phyloP scores from a whole-genome alignment of 2,888 invertebrate species.

The Phanerotoma sp. region DNA sequence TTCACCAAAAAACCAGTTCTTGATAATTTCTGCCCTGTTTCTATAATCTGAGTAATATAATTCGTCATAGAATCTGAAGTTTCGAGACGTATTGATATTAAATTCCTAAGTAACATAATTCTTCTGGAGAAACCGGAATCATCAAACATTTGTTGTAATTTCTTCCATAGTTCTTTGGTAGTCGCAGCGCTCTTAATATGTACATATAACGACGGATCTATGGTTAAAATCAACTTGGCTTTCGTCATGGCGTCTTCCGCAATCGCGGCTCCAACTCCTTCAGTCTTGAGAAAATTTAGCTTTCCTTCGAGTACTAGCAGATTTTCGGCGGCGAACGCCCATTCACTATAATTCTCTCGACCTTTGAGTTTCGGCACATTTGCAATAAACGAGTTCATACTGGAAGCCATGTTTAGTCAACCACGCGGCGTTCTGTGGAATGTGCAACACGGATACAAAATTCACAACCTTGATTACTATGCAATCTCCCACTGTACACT shows the following conservation, averaged over 20 bases:
- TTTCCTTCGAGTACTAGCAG: background rate
- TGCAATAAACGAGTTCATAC: no score
- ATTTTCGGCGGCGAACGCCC: background rate
- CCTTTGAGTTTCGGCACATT: background rate
- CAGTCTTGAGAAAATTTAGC: background rate
- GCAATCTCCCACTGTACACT: no score
- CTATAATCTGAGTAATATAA: background rate
- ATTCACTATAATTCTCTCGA: conserved; percentile 1
- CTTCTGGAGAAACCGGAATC: background rate
- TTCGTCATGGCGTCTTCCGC: background rate
- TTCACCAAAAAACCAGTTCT: conserved; percentile 2
- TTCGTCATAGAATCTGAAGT: conserved; percentile 1
- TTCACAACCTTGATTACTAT: no score
- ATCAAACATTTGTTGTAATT: background rate
- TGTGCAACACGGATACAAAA: no score
- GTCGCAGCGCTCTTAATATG: background rate
- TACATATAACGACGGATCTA: background rate
- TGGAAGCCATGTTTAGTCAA: no score
- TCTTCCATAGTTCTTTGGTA: background rate
- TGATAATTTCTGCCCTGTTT: conserved; percentile 9
- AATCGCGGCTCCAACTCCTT: no score
- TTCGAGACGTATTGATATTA: background rate
- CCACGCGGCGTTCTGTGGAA: no score
- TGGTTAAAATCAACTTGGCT: background rate
- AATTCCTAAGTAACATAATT: background rate